phyloP scores from a whole-genome alignment of 2,113 vertebrate species.

The Globicephala melas region DNA sequence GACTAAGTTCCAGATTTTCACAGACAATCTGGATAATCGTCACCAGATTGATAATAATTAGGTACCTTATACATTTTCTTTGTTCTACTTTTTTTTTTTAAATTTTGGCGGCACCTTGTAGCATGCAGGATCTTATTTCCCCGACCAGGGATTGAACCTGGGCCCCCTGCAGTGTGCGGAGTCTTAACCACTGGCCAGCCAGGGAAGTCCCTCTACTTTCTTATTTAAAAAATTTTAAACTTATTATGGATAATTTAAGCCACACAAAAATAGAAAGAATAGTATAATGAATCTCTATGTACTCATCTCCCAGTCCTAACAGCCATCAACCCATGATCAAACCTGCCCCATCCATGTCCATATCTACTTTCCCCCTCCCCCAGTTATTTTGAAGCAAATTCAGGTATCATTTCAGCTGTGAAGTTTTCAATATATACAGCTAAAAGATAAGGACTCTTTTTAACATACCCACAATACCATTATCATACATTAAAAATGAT shows the following conservation, averaged over 20 bases:
- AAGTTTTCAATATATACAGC: background rate
- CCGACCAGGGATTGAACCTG: too few species aligned
- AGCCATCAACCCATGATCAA: background rate
- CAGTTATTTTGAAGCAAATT: constrained; percentile 15
- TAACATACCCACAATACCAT: background rate
- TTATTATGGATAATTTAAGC: constrained; percentile 14
- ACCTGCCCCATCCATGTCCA: background rate
- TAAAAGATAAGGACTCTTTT: background rate
- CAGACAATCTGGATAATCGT: background rate
- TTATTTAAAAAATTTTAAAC: background rate
- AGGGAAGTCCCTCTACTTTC: background rate
- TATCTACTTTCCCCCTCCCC: background rate
- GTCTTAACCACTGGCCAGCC: too few species aligned
- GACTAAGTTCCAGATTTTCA: background rate
- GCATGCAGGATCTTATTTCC: too few species aligned
- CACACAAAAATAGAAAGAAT: background rate
- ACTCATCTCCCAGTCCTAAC: background rate
- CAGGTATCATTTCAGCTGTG: background rate
- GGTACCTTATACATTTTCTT: background rate
- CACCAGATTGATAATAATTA: background rate
- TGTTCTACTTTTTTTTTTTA: background rate
- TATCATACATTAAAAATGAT: background rate
- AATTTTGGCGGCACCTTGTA: too few species aligned
- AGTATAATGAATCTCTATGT: background rate
- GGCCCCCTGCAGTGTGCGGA: too few species aligned